phyloP scores from a whole-genome alignment of 2,797 vertebrate species.

The Trachurus trachurus region DNA sequence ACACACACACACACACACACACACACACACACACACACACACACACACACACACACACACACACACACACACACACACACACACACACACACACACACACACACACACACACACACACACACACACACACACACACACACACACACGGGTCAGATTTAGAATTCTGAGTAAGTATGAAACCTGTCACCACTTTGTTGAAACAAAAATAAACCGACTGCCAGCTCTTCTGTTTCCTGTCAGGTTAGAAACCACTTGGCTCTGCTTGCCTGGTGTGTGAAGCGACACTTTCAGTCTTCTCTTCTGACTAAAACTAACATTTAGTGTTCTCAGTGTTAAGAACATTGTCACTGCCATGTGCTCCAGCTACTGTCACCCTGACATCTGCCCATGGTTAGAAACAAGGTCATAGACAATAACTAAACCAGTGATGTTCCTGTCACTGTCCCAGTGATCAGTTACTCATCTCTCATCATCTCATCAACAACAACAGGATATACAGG shows the following conservation, averaged over 20 bases:
- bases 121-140: conserved; percentile 11
- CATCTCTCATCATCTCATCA: no score
- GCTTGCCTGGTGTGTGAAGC: background rate
- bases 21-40: no score
- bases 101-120: conserved; percentile 18
- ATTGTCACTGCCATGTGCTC: background rate
- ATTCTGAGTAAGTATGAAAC: conserved; percentile 25
- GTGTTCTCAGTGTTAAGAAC: background rate
- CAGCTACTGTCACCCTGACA: background rate
- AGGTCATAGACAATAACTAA: no score
- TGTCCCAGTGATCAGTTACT: background rate
- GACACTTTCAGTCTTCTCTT: no score
- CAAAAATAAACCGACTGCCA: conserved; percentile 26
- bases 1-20: no score
- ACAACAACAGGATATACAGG: no score
- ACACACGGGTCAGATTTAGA: conserved; percentile 31
- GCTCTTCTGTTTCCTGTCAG: conserved; percentile 22
- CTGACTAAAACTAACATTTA: background rate
- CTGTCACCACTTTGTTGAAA: conserved; percentile 40
- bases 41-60: background rate
- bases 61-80: conserved; percentile 23
- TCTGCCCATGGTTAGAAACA: background rate
- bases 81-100: conserved; percentile 26
- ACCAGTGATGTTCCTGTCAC: background rate
- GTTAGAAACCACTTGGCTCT: background rate